Base-by-base conservation (phyloP, 2,888 invertebrate genomes). In the Nemapogon koenigi region DNA sequence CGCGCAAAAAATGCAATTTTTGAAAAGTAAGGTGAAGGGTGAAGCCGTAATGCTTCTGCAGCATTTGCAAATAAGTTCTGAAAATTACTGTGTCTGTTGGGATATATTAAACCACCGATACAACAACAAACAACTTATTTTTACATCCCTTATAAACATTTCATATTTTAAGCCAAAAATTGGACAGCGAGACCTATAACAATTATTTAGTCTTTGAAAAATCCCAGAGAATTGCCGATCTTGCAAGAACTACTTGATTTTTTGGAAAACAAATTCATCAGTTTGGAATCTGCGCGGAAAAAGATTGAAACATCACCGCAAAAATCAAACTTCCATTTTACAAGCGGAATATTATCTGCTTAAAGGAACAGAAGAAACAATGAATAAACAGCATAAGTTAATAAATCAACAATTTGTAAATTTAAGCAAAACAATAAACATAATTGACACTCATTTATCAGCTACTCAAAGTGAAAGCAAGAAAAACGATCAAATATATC, bases 21-120 rank as follows among this genome's bases (percentile, higher is more conserved):
- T 49, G 1, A 49, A 48, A 26, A 17, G 37, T 2, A 48, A 43
- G 29, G 22, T 49, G 2, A 29, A 32, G 16, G 47, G 48, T 1
- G 50, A 50, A 35, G 46, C 49, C n/a, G 50, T 48, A 27, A 38
- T 31, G 25, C 31, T 52, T 4, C 43, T 52, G 3, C 46, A 47
- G 16, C 49, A 51, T 43, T 36, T 48, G 2, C 14, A n/a, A 11
- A 45, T 49, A 13, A 46, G 41, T 30, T 27, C 47, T 2, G 46
- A 46, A 3, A 50, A 46, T 32, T 48, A 50, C 19, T 1, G 16
- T 1, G 26, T 29, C 1, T 46, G 46, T 30, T 49, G 51, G 51
- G 45, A 48, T 1, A 44, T 49, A 18, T 14, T 50, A 6, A 47
- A 46, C 15, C 32, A 46, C 17, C 27, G 50, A 1, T 50, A 44